Evolutionary conservation across 30 jellyfish, hydroid and myxozoan genomes (phyloP), one percentile per base, ranked within the genome.

Genomic region (Turritopsis dohrnii): DNA sequence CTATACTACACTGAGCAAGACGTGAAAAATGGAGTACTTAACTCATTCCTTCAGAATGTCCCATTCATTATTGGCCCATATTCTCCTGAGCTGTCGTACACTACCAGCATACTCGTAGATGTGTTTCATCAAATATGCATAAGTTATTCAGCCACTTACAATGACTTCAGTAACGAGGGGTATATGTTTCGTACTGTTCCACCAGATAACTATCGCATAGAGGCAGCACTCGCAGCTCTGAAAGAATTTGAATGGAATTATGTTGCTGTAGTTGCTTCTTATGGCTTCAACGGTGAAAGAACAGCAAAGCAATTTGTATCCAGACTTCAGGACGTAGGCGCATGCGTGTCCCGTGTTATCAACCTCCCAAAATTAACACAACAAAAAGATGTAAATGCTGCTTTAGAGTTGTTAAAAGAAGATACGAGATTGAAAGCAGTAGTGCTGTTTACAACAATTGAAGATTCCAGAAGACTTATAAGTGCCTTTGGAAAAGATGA

Each of bases 201-300:
- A n/a, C 30, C 77, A 7, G 77, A 69, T 21, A 27, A 8, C 22
- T 69, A 69, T 69, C 77, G 77, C 9, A 27, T 69, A 1, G 31
- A 80, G 84, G 99, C 96, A 21, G 69, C 87, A 76, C 53, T 94
- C 41, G 95, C 83, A 26, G 71, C 89, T 16, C 17, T 89, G 31
- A 60, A 65, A 65, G 53, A 80, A 30, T 72, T 94, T 8, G 74
- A 77, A 8, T 94, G 99, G 99, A 85, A 89, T 71, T 94, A 81
- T 84, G 76, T 94, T 26, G 89, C 96, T n/a, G 93, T 94, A 1
- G 85, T 94, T 1, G 84, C 96, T 72, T 94, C 99, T 24, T 87
- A 89, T 52, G 95, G 92, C 17, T 81, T 87, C 54, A 80, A 94
- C 71, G 99, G 99, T 13, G 96, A 94, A 77, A 69, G 80, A 74